Percentiles rank a stretch among this genome's conserved stretches.
Conservation (phyloP, 2,113 vertebrate genomes). For the Scopus umbretta region DNA sequence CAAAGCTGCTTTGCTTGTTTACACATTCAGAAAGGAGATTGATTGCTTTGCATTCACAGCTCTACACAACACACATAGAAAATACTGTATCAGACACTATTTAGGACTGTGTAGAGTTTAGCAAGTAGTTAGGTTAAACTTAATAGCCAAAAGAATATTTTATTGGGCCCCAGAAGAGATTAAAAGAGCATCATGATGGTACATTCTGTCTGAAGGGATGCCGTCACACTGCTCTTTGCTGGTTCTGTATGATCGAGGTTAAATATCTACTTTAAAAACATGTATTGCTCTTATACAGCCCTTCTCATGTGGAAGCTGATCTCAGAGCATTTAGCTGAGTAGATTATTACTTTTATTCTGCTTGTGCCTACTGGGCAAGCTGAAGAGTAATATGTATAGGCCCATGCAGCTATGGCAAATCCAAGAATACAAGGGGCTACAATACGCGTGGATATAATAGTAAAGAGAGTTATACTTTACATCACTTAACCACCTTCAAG, state of each 20-base stretch:
- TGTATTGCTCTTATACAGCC: background rate
- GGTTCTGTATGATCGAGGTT: background rate
- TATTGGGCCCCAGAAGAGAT: background rate
- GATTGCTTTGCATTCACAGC: background rate
- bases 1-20: background rate
- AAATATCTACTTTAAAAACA: background rate
- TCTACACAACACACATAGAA: background rate
- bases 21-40: background rate
- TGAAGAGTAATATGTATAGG: background rate
- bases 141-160: background rate
- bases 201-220: background rate
- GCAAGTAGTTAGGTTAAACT: background rate
- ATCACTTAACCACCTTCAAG: background rate
- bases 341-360: background rate
- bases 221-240: background rate
- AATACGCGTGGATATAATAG: background rate
- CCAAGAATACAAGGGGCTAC: background rate
- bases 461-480: background rate
- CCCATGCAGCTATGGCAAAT: background rate
- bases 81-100: background rate
- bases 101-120: background rate
- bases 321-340: background rate
- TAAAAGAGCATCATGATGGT: background rate
- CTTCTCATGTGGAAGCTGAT: background rate
- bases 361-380: background rate